These are phyloP conservation scores for Entelurus aequoreus DNA, from an alignment of 2,113 vertebrate species.

Conservation along the genomic window DNA sequence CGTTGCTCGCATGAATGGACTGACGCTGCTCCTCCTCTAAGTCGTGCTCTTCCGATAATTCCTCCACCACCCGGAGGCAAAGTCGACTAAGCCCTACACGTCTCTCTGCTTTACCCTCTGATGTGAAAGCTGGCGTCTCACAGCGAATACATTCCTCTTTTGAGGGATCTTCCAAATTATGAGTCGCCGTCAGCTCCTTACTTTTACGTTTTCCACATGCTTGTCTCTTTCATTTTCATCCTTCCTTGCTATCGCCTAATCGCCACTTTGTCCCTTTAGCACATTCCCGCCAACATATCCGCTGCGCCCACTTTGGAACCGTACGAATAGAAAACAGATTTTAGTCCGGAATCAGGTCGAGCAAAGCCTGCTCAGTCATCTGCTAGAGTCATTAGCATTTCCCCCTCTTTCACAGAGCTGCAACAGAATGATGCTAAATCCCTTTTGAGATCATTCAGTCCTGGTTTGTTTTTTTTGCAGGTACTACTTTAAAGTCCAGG, in stretches of 20 bases:
- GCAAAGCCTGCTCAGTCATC: slow-evolving; percentile 33
- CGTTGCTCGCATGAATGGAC: neutral
- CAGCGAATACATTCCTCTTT: slow-evolving; percentile 21
- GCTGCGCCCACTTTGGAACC: slow-evolving; percentile 32
- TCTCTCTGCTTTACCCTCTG: slow-evolving; percentile 24
- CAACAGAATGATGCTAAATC: slow-evolving; percentile 21
- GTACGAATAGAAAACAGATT: slow-evolving; percentile 22
- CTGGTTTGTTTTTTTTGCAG: slow-evolving; percentile 64
- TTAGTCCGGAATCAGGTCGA: slow-evolving; percentile 32
- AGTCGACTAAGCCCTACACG: slow-evolving; percentile 14
- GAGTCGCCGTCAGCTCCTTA: neutral
- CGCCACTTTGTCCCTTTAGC: slow-evolving; percentile 23
- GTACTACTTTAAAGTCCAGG: slow-evolving; percentile 98
- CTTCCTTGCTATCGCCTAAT: slow-evolving; percentile 19
- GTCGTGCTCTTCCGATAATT: slow-evolving; percentile 32
- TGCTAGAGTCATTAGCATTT: slow-evolving; percentile 41
- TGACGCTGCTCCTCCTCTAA: neutral
- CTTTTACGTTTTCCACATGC: slow-evolving; percentile 26
- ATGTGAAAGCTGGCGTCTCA: slow-evolving; percentile 19
- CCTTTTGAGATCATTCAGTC: slow-evolving; percentile 7
- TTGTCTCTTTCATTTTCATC: slow-evolving; percentile 12
- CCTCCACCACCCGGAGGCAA: slow-evolving; percentile 20
- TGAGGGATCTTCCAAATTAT: neutral
- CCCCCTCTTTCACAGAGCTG: slow-evolving; percentile 18
- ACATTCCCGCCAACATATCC: slow-evolving; percentile 2